A percentile compares a stretch with the other conserved stretches of the same genome.
Evolutionary conservation across 1,140 invertebrate genomes (phyloP).

Genomic region (Pseudomyrmex dendroicus): DNA sequence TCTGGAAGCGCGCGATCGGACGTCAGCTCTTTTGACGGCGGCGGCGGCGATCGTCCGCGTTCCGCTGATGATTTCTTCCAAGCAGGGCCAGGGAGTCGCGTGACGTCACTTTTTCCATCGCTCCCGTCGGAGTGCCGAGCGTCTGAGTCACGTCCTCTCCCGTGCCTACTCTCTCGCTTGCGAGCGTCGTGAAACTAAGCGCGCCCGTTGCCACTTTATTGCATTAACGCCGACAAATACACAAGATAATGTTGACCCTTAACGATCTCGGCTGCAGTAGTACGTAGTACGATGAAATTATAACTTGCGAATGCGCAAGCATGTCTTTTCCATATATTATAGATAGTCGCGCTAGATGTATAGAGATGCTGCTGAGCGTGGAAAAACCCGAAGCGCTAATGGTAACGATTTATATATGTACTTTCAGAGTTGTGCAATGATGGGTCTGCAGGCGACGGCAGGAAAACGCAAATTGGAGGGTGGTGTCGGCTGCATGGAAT

Average conservation of each 20-base stretch:
- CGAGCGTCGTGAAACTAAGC: slow-evolving; percentile 8
- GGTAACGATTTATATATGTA: slow-evolving; percentile 2
- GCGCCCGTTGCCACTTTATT: slow-evolving; percentile 26
- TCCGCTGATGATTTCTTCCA: slow-evolving; percentile 82
- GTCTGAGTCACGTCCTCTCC: slow-evolving; percentile 80
- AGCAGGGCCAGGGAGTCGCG: slow-evolving; percentile 73
- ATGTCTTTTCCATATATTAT: background rate
- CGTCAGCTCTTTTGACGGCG: background rate
- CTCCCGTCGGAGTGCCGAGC: slow-evolving; percentile 78
- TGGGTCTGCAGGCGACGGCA: slow-evolving; percentile 91
- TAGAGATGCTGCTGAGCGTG: background rate
- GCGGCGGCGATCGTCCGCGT: slow-evolving; percentile 72
- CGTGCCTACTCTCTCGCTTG: slow-evolving; percentile 64
- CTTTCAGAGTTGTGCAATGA: slow-evolving; percentile 90
- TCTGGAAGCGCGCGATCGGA: slow-evolving; percentile 2
- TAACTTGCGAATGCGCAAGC: background rate
- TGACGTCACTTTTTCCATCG: slow-evolving; percentile 81
- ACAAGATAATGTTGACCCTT: slow-evolving; percentile 16
- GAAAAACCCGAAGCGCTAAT: slow-evolving; percentile 3
- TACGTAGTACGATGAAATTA: slow-evolving; percentile 7
- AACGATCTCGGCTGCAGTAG: background rate
- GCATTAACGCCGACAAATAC: slow-evolving; percentile 24
- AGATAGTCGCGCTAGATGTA: background rate
- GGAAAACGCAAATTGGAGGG: slow-evolving; percentile 89
- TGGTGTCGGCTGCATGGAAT: slow-evolving; percentile 84